Base-by-base conservation (phyloP, 2,888 invertebrate genomes). In the Timema podura region DNA sequence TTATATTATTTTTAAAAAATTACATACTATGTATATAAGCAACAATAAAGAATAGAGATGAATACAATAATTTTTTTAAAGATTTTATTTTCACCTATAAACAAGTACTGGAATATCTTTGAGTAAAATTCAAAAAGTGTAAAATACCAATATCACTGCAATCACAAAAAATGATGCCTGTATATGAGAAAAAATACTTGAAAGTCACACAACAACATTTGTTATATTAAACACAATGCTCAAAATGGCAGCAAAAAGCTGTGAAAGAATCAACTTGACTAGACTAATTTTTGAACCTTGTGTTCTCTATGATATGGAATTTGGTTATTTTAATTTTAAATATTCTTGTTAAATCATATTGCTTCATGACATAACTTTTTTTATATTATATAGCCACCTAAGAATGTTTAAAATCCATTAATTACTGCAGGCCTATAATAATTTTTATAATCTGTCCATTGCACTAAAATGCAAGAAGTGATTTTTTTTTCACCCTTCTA, bases 11-110 rank as follows among this genome's bases (percentile, higher is more conserved):
- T 71, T 72, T 72, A 72, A 72, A 72, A 72, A 72, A 72, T 70
- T 72, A 72, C 72, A 72, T 64, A 70, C 70, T 72, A 72, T 72
- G 45, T n/a, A 66, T 66, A 49, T 72, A 72, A 72, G 72, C 72
- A 72, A 72, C 72, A 72, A 72, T 70, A 70, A 72, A 66, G 69
- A 72, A 48, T 69, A 59, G 64, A 71, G 67, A 71, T 51, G 45
- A 65, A 69, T 57, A 65, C 54, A 45, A 69, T 66, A 69, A 69
- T 48, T 54, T 48, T 47, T 61, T 5, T 44, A 61, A 61, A 61
- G 61, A 61, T 61, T 61, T 61, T 61, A 44, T 61, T 44, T 61
- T 61, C 15, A 61, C 61, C 61, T 61, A 61, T 61, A 61, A 61
- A 61, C 61, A 61, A 61, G 61, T 61, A 61, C 44, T 61, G 61